Base-by-base conservation (phyloP, 2,888 invertebrate genomes). In the Sphecodes monilicornis region DNA sequence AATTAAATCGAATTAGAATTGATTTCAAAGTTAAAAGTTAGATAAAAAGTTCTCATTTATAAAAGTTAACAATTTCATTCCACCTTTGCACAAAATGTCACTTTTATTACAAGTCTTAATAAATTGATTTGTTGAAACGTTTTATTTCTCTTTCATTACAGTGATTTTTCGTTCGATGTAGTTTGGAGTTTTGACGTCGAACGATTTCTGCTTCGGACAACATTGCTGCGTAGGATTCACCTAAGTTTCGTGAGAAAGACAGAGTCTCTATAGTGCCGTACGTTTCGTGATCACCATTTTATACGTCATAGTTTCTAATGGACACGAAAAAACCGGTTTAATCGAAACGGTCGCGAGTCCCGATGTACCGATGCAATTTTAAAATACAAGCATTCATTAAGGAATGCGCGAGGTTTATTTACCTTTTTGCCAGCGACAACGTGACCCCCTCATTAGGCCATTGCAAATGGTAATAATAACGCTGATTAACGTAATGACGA, bases 391-490 rank as follows among this genome's bases (percentile, higher is more conserved):
- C 57, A 78, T 69, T 82, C 78, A 60, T 84, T 76, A 76, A 60
- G 66, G 29, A 32, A 39, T 29, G 26, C 60, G 10, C 76, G 64
- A 22, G 6, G 26, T 46, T 29, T 60, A 43, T 80, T 84, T 74
- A 54, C 41, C 68, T 78, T 80, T n/a, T 74, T 46, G 36, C 54
- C 54, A 46, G 22, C 46, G 11, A 66, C 50, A 39, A n/a, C 36
- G 72, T 66, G 64, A 66, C 64, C 64, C 54, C 41, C 79, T 83
- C 80, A 76, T 84, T 84, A 80, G 39, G 18, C 26, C 29, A 50
- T 43, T 36, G 73, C 69, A 64, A 83, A 77, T 76, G 80, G 80
- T 76, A 84, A 84, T 84, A 79, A 83, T 85, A 79, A 83, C 72
- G 64, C 78, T 71, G 78, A 84, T 82, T 82, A 84, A 84, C 72